Base-by-base conservation (phyloP, 1,140 invertebrate genomes). In the Centruroides sculpturatus region DNA sequence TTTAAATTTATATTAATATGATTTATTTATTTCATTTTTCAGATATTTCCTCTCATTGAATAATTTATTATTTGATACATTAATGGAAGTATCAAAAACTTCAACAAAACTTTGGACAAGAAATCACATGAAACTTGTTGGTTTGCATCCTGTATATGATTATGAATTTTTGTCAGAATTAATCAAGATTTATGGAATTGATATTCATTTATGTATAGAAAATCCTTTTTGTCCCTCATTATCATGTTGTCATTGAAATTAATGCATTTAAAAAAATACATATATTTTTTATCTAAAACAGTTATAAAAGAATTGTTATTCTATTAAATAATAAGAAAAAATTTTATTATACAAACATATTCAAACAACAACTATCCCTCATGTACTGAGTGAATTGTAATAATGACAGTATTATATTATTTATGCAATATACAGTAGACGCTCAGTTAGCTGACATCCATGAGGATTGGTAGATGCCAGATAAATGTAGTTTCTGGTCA, bases 171-270 rank as follows among this genome's bases (percentile, higher is more conserved):
- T 76, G 3, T 73, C 75, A 70, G 73, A 76, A 61, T 64, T 76
- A 51, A 71, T 74, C 41, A 74, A 76, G 61, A 71, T 71, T 59
- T 76, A 76, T 70, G 74, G 73, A 46, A 75, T 76, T 62, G 75
- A 76, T 68, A 73, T 76, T 46, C 41, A 41, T 41, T 41, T 41
- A 8, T 41, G 41, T 8, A 41, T 41, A 41, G 41, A 41, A 8
- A 41, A 41, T 8, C 8, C 5, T 8, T 41, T 41, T 41, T 70
- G 75, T 10, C 68, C 75, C 34, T 70, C 74, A 47, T 74, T 75
- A 62, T 73, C 74, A 61, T 71, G 73, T 9, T 76, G 75, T 64
- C 76, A 74, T 65, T 56, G 50, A n/a, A 53, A 57, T 56, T 63
- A 59, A 56, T 59, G 23, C 35, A 6, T 47, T 4, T 41, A 3